Evolutionary conservation across 2,888 invertebrate genomes (phyloP).

Genomic region (Schrankia costaestrigalis): DNA sequence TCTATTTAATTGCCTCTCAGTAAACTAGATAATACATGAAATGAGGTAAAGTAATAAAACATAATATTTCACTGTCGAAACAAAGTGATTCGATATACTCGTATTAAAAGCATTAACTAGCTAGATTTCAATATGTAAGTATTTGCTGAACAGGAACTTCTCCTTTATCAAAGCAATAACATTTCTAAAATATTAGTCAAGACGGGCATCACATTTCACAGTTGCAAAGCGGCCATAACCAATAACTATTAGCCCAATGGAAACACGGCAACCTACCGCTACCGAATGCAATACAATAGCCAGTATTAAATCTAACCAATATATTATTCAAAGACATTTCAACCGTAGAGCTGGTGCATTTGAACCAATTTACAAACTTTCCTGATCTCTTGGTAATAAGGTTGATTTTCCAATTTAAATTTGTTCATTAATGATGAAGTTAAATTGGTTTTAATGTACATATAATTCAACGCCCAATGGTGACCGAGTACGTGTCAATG

Average conservation of each 20-base stretch:
- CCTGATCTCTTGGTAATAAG: constrained; percentile 2
- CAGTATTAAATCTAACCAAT: constrained; percentile 43
- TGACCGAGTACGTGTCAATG: constrained; percentile 27
- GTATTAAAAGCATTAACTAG: too few relatives aligned
- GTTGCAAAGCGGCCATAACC: constrained; percentile 11
- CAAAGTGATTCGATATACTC: too few relatives aligned
- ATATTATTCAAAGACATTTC: constrained; percentile 43
- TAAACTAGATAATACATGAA: too few relatives aligned
- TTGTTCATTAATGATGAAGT: not conserved
- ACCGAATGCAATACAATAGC: constrained; percentile 39
- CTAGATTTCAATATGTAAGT: too few relatives aligned
- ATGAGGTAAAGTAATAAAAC: too few relatives aligned
- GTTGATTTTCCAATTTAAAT: constrained; percentile 5
- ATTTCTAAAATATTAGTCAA: constrained; percentile 18
- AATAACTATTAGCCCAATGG: constrained; percentile 28
- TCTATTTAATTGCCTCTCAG: too few relatives aligned
- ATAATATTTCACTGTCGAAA: too few relatives aligned
- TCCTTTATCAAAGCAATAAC: too few relatives aligned
- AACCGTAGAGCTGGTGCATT: constrained; percentile 25
- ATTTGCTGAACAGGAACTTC: too few relatives aligned
- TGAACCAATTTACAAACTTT: constrained; percentile 16
- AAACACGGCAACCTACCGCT: constrained; percentile 26
- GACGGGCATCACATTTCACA: constrained; percentile 25
- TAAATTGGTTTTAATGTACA: constrained; percentile 15
- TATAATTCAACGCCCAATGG: constrained; percentile 27